Percentiles rank a stretch among this genome's conserved stretches.
phyloP scores from a whole-genome alignment of 2,888 invertebrate species.

The Steinernema carpocapsae region DNA sequence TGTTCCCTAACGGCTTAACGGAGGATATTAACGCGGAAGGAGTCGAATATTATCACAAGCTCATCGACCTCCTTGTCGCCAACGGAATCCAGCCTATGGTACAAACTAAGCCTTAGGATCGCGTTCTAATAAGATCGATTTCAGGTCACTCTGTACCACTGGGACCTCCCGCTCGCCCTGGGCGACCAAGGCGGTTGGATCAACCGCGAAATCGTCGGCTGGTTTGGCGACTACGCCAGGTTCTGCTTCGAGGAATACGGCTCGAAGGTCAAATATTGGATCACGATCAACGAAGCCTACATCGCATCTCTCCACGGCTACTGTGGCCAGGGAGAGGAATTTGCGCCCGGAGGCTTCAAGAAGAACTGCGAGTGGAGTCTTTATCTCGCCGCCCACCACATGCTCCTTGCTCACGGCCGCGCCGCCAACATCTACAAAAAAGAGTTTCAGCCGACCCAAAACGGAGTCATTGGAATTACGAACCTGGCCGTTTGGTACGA shows the following conservation, averaged over 20 bases:
- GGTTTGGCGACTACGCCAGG: constrained; percentile 70
- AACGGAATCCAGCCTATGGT: constrained; percentile 74
- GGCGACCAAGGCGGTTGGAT: constrained; percentile 71
- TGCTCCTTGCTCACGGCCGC: not conserved
- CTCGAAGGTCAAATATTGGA: constrained; percentile 72
- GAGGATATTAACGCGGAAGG: constrained; percentile 78
- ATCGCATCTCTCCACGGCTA: not conserved
- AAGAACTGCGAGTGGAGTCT: not conserved
- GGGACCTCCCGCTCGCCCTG: constrained; percentile 70
- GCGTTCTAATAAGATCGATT: too few relatives aligned
- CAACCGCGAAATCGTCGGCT: constrained; percentile 64
- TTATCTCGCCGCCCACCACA: not conserved
- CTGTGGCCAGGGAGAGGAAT: not conserved
- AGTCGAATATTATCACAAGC: constrained; percentile 79
- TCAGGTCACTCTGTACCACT: constrained; percentile 61
- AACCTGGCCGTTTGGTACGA: constrained; percentile 1
- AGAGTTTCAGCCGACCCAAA: not conserved
- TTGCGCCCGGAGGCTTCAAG: not conserved
- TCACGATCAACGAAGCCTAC: constrained; percentile 80
- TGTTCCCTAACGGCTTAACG: constrained; percentile 77
- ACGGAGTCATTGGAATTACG: not conserved
- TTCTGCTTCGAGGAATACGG: constrained; percentile 68
- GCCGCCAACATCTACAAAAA: not conserved
- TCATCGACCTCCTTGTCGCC: constrained; percentile 78
- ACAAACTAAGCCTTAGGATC: too few relatives aligned